Base-by-base conservation (phyloP, 2,113 vertebrate species). In the Riparia riparia region DNA sequence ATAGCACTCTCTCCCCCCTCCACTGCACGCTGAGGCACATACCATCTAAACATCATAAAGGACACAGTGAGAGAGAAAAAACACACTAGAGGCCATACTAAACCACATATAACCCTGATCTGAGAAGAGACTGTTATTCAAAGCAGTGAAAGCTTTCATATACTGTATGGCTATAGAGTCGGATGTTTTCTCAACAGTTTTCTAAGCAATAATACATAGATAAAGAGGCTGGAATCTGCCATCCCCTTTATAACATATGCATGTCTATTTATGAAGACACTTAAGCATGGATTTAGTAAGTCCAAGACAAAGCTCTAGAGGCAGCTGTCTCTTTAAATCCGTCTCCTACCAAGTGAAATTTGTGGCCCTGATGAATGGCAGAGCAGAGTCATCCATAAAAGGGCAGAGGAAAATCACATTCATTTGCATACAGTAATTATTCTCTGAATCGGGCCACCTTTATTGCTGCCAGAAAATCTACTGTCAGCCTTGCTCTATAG, bases 371-470 rank as follows among this genome's bases (percentile, higher is more conserved):
- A 98, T 98, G 97, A 98, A 98, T 97, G 97, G 97, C 97, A 97
- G 97, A 97, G 95, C 97, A 91, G 98, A 98, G 96, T 95, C 98
- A 98, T 98, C 98, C 97, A 98, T 98, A 98, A 98, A 98, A 98
- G 98, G 98, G 97, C 98, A 98, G 97, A 97, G 96, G 97, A 97
- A 98, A 98, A 98, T 98, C 98, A 97, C 97, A 97, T 82, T 98
- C 97, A 98, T 98, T 98, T 98, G 98, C 98, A 98, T 98, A 98
- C 97, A 97, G 98, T 98, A 98, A 98, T 98, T 98, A 98, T 98
- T 98, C 98, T 98, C 98, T 98, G 98, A 98, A 98, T 98, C 97
- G 98, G 98, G 98, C 98, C 98, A 98, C 98, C 98, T 98, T 98
- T 98, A 98, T 97, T 97, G 98, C 98, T 97, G 97, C 97, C 98